Conservation (phyloP, 23 tunicate species). For the Botrylloides violaceus region DNA sequence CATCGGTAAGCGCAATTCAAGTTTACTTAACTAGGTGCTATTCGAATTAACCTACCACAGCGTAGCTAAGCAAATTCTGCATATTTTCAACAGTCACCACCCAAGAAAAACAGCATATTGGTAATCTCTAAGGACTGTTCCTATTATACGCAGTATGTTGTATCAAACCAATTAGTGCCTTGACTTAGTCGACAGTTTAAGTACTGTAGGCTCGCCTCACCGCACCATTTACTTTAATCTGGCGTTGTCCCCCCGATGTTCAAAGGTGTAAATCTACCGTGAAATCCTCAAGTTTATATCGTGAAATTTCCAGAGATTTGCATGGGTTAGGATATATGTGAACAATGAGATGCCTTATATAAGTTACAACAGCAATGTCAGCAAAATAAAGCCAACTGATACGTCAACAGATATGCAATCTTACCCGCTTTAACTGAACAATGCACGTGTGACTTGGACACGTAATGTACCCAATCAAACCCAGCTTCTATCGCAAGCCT, state of each 20-base stretch:
- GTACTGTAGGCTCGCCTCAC: conserved; percentile 1
- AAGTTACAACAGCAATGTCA: background rate
- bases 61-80: too few relatives aligned
- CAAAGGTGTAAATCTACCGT: background rate
- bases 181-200: background rate
- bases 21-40: too few relatives aligned
- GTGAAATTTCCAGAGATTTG: too few relatives aligned
- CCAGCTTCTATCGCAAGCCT: conserved; percentile 70
- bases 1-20: too few relatives aligned
- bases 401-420: too few relatives aligned
- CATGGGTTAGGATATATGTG: background rate
- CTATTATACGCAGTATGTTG: too few relatives aligned
- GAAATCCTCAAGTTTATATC: background rate
- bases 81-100: too few relatives aligned
- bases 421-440: conserved; percentile 76
- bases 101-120: too few relatives aligned
- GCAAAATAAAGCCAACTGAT: too few relatives aligned
- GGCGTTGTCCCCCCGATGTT: background rate
- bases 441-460: conserved; percentile 32
- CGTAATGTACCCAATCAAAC: conserved; percentile 59
- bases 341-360: background rate
- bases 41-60: too few relatives aligned
- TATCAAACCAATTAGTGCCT: background rate
- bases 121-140: too few relatives aligned
- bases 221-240: conserved; percentile 1